Base-by-base conservation (phyloP, 2,888 invertebrate species). In the Epirrhoe alternata region DNA sequence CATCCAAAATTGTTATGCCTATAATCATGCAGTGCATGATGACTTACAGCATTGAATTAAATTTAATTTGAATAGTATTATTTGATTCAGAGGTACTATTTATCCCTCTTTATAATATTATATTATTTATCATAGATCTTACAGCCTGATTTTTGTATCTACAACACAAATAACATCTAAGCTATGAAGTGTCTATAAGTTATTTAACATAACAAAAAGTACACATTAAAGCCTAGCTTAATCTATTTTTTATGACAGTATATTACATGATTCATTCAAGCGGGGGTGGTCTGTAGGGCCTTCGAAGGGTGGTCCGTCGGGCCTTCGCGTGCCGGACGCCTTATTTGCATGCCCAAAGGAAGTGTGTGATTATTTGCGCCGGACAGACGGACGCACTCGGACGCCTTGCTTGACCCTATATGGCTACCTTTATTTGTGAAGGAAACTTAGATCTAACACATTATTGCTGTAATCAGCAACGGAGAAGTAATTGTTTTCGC, bases 291-390 rank as follows among this genome's bases (percentile, higher is more conserved):
- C 59, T 47, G 47, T 38, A 38, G 60, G 38, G 67, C 55, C 64
- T 62, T 90, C 78, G 89, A 42, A 35, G 61, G 67, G 61, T 61
- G 68, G 79, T 67, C 79, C 64, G 72, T 56, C 65, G 69, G 71
- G 74, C 53, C 60, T 35, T 90, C 78, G 91, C 91, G 91, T 92
- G 92, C 84, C 79, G 64, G 53, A 68, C 66, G 69, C 60, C 66
- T 68, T 78, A 92, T 92, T 91, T 86, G 82, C 90, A 90, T 90
- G 85, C 81, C 78, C 84, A 78, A 82, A 86, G 89, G 88, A 88
- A 88, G 85, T 83, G 77, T 81, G 82, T 81, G 85, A 88, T 88
- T 88, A 88, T 79, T 77, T 74, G 75, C 75, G 35, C 76, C 78
- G 80, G 85, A 82, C 81, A 86, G 84, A 83, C 86, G 81, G 86